These are phyloP conservation scores for Tangara arthus DNA, from an alignment of 2,797 vertebrate genomes.

Conservation along the genomic window DNA sequence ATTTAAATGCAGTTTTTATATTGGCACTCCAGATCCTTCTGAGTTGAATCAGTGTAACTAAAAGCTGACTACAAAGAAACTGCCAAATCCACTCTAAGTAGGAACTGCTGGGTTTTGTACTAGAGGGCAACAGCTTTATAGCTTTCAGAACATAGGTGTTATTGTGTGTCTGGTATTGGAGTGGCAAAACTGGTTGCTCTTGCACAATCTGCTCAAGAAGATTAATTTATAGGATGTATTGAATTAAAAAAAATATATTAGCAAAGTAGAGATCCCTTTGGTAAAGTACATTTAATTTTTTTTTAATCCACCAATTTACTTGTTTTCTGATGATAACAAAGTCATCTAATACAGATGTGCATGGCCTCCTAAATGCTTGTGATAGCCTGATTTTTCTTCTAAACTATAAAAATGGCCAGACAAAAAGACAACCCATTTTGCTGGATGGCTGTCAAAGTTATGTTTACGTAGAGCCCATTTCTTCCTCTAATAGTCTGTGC, in stretches of 20 bases:
- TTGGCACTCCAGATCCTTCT: background rate
- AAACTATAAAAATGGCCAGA: background rate
- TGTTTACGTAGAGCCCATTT: background rate
- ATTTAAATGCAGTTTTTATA: constrained; percentile 3
- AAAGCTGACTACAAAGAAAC: constrained; percentile 19
- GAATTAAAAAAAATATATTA: background rate
- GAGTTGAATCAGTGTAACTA: background rate
- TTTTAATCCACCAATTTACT: background rate
- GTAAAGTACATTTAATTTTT: background rate
- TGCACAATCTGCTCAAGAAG: constrained; percentile 46
- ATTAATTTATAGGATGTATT: constrained; percentile 31
- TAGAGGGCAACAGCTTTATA: constrained; percentile 40
- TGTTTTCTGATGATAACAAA: background rate
- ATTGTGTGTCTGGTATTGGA: background rate
- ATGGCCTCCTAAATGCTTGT: background rate
- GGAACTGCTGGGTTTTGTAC: constrained; percentile 29
- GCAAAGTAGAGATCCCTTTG: background rate
- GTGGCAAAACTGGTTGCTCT: background rate
- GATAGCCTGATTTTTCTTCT: background rate
- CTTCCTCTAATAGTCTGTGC: background rate
- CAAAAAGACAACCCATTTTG: background rate
- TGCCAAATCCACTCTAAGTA: background rate
- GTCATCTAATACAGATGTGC: background rate
- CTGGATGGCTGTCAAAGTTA: background rate
- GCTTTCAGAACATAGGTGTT: background rate